Conservation (phyloP, 1,140 invertebrate genomes). For the Apocrypta bakeri region DNA sequence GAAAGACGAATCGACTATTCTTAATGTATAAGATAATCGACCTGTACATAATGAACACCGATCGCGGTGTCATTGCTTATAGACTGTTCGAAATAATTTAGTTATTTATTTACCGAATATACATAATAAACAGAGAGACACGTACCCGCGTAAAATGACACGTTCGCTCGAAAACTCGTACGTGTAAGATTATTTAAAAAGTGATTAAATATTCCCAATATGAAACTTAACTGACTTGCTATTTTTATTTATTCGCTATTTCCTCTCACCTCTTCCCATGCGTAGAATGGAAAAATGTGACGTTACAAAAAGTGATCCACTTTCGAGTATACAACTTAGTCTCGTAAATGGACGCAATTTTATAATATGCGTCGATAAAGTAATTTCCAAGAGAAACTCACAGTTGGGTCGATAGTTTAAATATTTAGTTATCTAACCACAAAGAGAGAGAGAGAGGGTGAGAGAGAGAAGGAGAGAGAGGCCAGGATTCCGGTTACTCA, state of each 20-base stretch:
- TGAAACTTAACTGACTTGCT: conserved; percentile 51
- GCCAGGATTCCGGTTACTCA: not conserved
- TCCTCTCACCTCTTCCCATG: not conserved
- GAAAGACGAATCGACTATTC: conserved; percentile 9
- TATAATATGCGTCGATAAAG: too few relatives aligned
- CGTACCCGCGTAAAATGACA: conserved; percentile 47
- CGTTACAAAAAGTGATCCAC: too few relatives aligned
- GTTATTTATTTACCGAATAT: conserved; percentile 73
- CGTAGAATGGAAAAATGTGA: too few relatives aligned
- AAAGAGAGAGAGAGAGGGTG: not conserved
- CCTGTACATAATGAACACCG: conserved; percentile 68
- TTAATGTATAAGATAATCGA: conserved; percentile 53
- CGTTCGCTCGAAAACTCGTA: conserved; percentile 60
- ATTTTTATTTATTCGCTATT: not conserved
- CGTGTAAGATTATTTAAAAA: conserved; percentile 72
- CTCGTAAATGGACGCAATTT: too few relatives aligned
- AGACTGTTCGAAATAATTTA: conserved; percentile 75
- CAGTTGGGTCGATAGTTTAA: not conserved
- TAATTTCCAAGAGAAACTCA: not conserved
- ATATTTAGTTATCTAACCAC: not conserved
- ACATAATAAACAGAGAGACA: conserved; percentile 53
- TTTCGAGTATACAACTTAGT: too few relatives aligned
- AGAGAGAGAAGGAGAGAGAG: too few relatives aligned
- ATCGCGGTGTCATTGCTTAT: conserved; percentile 68
- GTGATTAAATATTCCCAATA: conserved; percentile 73